A percentile compares a stretch with the other conserved stretches of the same genome.
phyloP scores from a whole-genome alignment of 2,888 invertebrate species.

The Pilophorus perplexus region DNA sequence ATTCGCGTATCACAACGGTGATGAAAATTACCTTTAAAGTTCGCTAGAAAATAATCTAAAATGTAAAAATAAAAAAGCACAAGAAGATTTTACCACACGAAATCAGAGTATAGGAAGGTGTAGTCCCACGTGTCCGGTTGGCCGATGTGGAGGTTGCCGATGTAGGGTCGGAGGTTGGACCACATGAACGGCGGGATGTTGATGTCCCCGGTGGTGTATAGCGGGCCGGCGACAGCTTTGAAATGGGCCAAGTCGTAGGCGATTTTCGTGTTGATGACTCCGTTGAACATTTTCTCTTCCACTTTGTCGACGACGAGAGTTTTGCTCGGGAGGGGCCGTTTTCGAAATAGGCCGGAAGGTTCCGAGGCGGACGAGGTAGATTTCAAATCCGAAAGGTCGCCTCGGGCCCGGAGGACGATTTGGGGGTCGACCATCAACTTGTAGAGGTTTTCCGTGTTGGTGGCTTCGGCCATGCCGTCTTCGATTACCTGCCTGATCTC shows the following conservation, averaged over 20 bases:
- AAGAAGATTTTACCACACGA: conserved; percentile 47
- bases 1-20: no score
- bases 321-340: conserved; percentile 14
- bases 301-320: not conserved
- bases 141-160: conserved; percentile 61
- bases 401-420: not conserved
- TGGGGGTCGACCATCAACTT: not conserved
- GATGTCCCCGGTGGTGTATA: conserved; percentile 18
- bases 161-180: conserved; percentile 65
- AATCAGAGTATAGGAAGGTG: conserved; percentile 55
- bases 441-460: conserved; percentile 13
- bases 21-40: no score
- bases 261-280: conserved; percentile 48
- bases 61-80: no score
- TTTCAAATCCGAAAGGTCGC: not conserved
- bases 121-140: conserved; percentile 75
- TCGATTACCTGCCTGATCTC: conserved; percentile 3
- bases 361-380: not conserved
- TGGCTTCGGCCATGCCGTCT: conserved; percentile 1
- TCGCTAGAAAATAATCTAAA: no score
- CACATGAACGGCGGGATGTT: conserved; percentile 65
- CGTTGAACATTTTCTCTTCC: conserved; percentile 10
- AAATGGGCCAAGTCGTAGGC: conserved; percentile 51
- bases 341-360: conserved; percentile 25
- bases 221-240: conserved; percentile 53